Conservation (phyloP, 2,888 invertebrate species). For the Ectropis crepuscularia region DNA sequence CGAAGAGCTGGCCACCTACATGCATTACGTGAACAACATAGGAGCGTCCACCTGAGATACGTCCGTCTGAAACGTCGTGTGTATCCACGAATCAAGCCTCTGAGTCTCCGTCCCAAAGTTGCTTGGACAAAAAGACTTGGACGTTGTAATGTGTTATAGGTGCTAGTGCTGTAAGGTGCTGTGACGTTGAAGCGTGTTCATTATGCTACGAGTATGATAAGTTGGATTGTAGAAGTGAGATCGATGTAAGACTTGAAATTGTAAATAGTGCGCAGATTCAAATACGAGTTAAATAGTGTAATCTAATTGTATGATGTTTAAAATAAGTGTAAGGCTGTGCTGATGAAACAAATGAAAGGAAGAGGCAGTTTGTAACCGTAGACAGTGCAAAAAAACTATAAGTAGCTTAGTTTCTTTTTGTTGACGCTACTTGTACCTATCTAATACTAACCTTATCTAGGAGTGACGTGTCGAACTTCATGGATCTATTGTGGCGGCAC, state of each 20-base stretch:
- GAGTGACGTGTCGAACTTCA: too few relatives aligned
- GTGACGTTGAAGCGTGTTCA: conserved; percentile 19
- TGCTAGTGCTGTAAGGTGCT: conserved; percentile 14
- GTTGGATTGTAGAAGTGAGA: conserved; percentile 1
- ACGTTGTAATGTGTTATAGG: conserved; percentile 18
- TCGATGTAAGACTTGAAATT: conserved; percentile 1
- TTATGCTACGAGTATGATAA: conserved; percentile 6
- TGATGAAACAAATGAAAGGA: too few relatives aligned
- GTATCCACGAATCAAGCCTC: conserved; percentile 18
- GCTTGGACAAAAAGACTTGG: conserved; percentile 33
- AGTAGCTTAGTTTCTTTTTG: too few relatives aligned
- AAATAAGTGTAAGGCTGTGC: too few relatives aligned
- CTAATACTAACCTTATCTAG: too few relatives aligned
- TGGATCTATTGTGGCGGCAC: too few relatives aligned
- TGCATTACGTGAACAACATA: conserved; percentile 87
- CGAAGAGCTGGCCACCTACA: conserved; percentile 87
- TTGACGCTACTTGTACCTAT: too few relatives aligned
- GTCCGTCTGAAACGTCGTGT: conserved; percentile 52
- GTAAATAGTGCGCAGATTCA: neutral
- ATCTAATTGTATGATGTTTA: too few relatives aligned
- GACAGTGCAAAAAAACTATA: too few relatives aligned
- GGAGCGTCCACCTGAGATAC: conserved; percentile 77
- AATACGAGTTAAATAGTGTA: too few relatives aligned
- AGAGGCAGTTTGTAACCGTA: too few relatives aligned
- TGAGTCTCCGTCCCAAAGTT: conserved; percentile 37